Base-by-base conservation (phyloP, 2,888 invertebrate species). In the Enchytraeus crypticus region DNA sequence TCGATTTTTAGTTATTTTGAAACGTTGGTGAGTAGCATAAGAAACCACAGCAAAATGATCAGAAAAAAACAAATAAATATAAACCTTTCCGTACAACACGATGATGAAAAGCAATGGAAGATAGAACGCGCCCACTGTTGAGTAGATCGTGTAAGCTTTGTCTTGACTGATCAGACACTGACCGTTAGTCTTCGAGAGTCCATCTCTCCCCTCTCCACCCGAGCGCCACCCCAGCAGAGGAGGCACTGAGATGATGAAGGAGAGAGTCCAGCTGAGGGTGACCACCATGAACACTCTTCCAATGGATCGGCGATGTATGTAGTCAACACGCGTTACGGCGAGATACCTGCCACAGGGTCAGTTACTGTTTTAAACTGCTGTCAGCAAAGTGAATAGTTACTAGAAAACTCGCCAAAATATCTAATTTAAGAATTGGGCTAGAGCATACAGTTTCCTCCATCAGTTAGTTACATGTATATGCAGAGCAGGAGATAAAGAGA, bases 321-420 rank as follows among this genome's bases (percentile, higher is more conserved):
- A 97, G 83, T 95, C 92, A 66, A 96, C 88, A 79, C 92, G 87
- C 63, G 97, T 97, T 73, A 98, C 95, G 61, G 96, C 95, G 96
- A 96, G 97, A 82, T 92, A 98, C 63, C 92, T 47, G 49, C 26
- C n/a, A n/a, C n/a, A n/a, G n/a, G n/a, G n/a, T n/a, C n/a, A n/a
- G n/a, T n/a, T n/a, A n/a, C n/a, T n/a, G n/a, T n/a, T n/a, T n/a
- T n/a, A n/a, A n/a, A n/a, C n/a, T n/a, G n/a, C n/a, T n/a, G n/a
- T n/a, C n/a, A n/a, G n/a, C n/a, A n/a, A n/a, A n/a, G n/a, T n/a
- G n/a, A n/a, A n/a, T n/a, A n/a, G n/a, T n/a, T n/a, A n/a, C n/a
- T n/a, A n/a, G n/a, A n/a, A n/a, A n/a, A n/a, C n/a, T n/a, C n/a
- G n/a, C n/a, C n/a, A n/a, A n/a, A n/a, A n/a, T n/a, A n/a, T n/a